These are phyloP conservation scores for Ommatoiulus sabulosus DNA, from an alignment of 2,888 invertebrate genomes.

Conservation along the genomic window DNA sequence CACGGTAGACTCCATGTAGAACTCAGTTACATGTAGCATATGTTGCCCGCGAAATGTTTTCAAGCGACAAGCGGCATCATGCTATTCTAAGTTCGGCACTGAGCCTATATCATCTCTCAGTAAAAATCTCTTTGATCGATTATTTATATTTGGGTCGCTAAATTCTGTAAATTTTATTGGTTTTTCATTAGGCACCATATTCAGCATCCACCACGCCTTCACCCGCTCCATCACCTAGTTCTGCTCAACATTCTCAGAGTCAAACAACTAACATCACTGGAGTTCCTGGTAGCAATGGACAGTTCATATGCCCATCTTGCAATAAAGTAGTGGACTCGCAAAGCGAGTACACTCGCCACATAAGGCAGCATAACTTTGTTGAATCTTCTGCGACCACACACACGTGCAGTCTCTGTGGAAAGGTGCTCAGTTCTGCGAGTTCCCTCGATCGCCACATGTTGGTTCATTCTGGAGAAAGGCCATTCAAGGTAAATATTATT, in stretches of 20 bases:
- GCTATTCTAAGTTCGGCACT: not conserved
- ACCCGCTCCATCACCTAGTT: constrained; percentile 38
- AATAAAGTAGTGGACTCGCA: constrained; percentile 74
- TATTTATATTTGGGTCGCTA: not conserved
- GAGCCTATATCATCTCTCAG: not conserved
- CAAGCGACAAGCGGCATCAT: not conserved
- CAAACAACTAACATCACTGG: not conserved
- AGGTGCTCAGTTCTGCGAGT: constrained; percentile 80
- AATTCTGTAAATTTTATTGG: not conserved
- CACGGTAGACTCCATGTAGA: not conserved
- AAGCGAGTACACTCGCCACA: constrained; percentile 78
- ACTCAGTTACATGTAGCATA: not conserved
- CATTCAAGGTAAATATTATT: constrained; percentile 72
- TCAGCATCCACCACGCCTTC: constrained; percentile 42
- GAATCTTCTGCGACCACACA: constrained; percentile 68
- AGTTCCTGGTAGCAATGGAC: not conserved
- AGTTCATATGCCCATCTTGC: constrained; percentile 75
- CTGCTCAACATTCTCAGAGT: not conserved
- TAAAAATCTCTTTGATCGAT: not conserved
- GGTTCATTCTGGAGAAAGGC: constrained; percentile 83
- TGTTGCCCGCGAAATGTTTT: not conserved
- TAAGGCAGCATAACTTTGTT: constrained; percentile 75
- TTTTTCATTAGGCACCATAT: not conserved
- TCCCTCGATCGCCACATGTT: constrained; percentile 83
- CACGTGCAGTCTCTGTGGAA: constrained; percentile 76